phyloP scores from a whole-genome alignment of 2,888 invertebrate species.

The Trichogramma dendrolimi region DNA sequence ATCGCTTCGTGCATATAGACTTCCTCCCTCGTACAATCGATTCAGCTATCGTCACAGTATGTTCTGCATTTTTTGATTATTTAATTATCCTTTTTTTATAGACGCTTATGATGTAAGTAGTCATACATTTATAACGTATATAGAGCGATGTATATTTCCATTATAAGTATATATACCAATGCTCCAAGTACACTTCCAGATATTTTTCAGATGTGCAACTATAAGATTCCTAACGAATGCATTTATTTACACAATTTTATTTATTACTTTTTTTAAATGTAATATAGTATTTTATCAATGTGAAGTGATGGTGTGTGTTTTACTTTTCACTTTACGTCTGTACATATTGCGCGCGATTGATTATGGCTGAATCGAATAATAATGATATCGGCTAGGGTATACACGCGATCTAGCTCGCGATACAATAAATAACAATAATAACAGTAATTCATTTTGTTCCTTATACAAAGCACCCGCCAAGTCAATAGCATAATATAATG shows the following conservation, averaged over 20 bases:
- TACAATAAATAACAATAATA: background rate
- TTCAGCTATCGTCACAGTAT: slow-evolving; percentile 10
- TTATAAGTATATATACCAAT: slow-evolving; percentile 34
- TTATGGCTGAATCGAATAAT: slow-evolving; percentile 16
- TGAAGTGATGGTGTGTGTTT: slow-evolving; percentile 11
- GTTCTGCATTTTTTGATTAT: background rate
- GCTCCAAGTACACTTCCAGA: slow-evolving; percentile 39
- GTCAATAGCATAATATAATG: background rate
- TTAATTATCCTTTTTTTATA: background rate
- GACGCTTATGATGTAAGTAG: slow-evolving; percentile 8
- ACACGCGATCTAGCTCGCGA: slow-evolving; percentile 9
- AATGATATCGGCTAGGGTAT: slow-evolving; percentile 9
- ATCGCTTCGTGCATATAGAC: slow-evolving; percentile 1
- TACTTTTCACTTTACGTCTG: background rate
- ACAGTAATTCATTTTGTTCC: background rate
- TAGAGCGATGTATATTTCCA: slow-evolving; percentile 35
- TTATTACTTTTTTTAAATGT: slow-evolving; percentile 30
- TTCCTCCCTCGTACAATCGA: background rate
- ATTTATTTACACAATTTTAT: slow-evolving; percentile 37
- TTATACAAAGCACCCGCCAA: slow-evolving; percentile 16
- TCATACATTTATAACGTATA: slow-evolving; percentile 25
- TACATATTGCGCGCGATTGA: slow-evolving; percentile 21
- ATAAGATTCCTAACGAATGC: slow-evolving; percentile 48
- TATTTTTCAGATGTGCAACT: slow-evolving; percentile 44
- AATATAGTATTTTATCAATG: slow-evolving; percentile 18